phyloP scores from a whole-genome alignment of 2,113 vertebrate species.

The Proterorhinus semilunaris region DNA sequence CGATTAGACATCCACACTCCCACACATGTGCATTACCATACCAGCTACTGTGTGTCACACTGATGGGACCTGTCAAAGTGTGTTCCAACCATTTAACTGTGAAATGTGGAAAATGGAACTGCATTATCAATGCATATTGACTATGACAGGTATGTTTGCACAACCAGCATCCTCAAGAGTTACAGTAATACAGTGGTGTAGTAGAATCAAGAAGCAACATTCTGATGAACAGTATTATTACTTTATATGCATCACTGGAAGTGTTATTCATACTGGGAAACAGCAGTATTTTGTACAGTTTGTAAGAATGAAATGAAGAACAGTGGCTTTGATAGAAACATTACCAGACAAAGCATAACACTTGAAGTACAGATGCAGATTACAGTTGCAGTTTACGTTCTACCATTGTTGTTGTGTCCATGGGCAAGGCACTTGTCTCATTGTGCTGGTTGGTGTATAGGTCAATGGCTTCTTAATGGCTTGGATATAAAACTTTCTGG shows the following conservation, averaged over 20 bases:
- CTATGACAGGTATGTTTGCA: not conserved
- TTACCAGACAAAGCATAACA: too few relatives aligned
- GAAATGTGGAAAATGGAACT: not conserved
- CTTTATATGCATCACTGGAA: not conserved
- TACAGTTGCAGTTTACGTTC: too few relatives aligned
- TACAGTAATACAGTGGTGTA: not conserved
- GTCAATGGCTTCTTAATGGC: too few relatives aligned
- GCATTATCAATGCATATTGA: not conserved
- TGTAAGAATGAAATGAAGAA: too few relatives aligned
- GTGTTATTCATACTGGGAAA: too few relatives aligned
- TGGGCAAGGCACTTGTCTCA: too few relatives aligned
- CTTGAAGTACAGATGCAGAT: too few relatives aligned
- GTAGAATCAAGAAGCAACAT: not conserved
- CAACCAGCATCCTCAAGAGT: not conserved
- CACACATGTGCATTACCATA: conserved; percentile 1
- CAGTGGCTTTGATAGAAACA: too few relatives aligned
- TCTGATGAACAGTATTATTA: not conserved
- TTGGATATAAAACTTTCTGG: too few relatives aligned
- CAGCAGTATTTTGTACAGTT: too few relatives aligned
- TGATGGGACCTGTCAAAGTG: not conserved
- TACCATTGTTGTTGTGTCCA: too few relatives aligned
- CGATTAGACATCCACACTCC: conserved; percentile 19
- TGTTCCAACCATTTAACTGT: not conserved
- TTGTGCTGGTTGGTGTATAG: too few relatives aligned
- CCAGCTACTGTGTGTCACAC: not conserved